A percentile compares a stretch with the other conserved stretches of the same genome.
Conservation (phyloP, 2,113 vertebrate genomes). For the Henicopernis longicauda region DNA sequence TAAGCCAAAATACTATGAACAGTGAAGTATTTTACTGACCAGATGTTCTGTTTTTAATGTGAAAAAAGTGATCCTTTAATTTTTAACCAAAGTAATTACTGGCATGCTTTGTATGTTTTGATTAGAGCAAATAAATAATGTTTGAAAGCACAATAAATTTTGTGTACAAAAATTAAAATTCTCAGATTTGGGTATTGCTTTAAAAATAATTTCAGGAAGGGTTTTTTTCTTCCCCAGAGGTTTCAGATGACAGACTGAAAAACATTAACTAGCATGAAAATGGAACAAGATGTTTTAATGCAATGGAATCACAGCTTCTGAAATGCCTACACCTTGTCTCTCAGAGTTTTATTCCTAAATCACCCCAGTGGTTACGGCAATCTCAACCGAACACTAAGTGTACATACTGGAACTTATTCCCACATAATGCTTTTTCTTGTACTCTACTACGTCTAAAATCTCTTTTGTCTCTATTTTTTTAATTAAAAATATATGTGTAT, state of each 20-base stretch:
- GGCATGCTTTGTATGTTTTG: neutral
- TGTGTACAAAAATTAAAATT: neutral
- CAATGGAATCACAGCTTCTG: neutral
- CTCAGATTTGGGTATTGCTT: neutral
- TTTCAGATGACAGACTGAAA: neutral
- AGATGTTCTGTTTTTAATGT: neutral
- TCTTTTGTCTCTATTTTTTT: neutral
- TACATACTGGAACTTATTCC: neutral
- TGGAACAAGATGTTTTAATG: neutral
- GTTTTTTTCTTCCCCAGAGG: neutral
- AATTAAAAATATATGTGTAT: neutral
- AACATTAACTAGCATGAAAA: neutral
- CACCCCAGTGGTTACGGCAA: neutral
- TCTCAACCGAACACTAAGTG: neutral
- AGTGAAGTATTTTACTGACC: neutral
- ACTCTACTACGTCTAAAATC: neutral
- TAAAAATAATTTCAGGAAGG: neutral
- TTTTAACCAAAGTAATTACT: neutral
- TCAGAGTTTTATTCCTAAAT: neutral
- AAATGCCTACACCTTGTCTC: neutral
- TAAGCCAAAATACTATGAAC: neutral
- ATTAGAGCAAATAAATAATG: neutral
- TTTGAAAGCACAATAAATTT: neutral
- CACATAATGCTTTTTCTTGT: neutral
- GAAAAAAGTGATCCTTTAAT: neutral